Evolutionary conservation across 2,888 invertebrate genomes (phyloP).

Genomic region (Dryobota labecula): DNA sequence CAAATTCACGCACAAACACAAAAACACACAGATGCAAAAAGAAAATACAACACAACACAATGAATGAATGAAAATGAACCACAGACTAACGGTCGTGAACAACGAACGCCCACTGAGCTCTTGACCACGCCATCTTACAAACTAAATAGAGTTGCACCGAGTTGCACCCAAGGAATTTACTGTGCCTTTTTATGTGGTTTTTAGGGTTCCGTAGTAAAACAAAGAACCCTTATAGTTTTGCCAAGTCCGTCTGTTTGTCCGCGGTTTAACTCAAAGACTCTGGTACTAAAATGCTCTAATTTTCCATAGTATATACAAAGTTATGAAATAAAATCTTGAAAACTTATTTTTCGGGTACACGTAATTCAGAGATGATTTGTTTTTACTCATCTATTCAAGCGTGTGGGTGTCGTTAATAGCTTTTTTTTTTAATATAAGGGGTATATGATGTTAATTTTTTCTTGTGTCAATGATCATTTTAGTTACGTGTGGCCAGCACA

Average conservation of each 20-base stretch:
- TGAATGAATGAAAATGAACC: not conserved
- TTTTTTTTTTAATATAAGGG: no score
- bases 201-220: not conserved
- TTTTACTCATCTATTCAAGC: no score
- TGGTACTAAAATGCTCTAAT: not conserved
- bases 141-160: conserved; percentile 7
- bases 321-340: no score
- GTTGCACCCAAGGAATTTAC: not conserved
- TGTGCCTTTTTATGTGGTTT: not conserved
- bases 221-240: not conserved
- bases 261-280: not conserved
- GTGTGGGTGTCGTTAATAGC: no score
- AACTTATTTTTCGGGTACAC: no score
- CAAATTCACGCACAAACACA: conserved; percentile 48
- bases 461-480: no score
- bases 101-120: not conserved
- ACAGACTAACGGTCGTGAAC: not conserved
- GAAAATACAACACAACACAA: conserved; percentile 1
- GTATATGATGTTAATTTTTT: no score
- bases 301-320: not conserved
- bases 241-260: not conserved
- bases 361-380: no score
- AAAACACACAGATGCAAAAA: conserved; percentile 26
- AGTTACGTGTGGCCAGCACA: no score
- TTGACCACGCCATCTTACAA: no score